Evolutionary conservation across 1,140 invertebrate genomes (phyloP), one percentile per base, ranked within the genome.

Genomic region (Hydropsyche tenuis): DNA sequence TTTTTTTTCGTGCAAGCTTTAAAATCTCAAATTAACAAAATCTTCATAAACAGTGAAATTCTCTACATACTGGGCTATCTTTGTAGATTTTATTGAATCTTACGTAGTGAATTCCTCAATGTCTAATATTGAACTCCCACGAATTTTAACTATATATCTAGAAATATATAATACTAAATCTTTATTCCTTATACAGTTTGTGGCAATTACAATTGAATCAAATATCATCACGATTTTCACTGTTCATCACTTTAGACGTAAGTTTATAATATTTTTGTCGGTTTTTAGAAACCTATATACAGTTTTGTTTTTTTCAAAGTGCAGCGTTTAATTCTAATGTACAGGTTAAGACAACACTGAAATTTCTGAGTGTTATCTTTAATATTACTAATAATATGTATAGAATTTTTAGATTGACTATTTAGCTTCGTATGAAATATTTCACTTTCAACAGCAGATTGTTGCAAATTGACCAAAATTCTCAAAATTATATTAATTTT

Each of bases 301-400:
- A 63, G 62, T 73, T 77, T 77, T 53, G 42, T 74, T 72, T 73
- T 73, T 77, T 73, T 51, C 71, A 51, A 77, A 74, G 70, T 77
- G 76, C 76, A 75, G 76, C 76, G 76, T 77, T 77, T 77, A 73
- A 77, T 77, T 77, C 76, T 77, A 77, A 77, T 77, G 76, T 77
- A 77, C 76, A 75, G 73, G 70, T 69, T 77, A 77, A 77, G 76
- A 70, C 68, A 66, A 75, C 76, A 77, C 76, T 73, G 64, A 68
- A 66, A 62, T 72, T 74, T 77, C 53, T 74, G 56, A 51, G 73
- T 77, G 73, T 76, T 69, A 73, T 53, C 69, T 73, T 77, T 74
- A 69, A 71, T 76, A 76, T 77, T 72, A 69, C 73, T 75, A 77
- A n/a, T n/a, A n/a, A 74, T 72, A 62, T 73, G 69, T 77, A 74